Evolutionary conservation across 2,888 invertebrate species (phyloP), one percentile per base, ranked within the genome.

Genomic region (Gastrophysa polygoni): DNA sequence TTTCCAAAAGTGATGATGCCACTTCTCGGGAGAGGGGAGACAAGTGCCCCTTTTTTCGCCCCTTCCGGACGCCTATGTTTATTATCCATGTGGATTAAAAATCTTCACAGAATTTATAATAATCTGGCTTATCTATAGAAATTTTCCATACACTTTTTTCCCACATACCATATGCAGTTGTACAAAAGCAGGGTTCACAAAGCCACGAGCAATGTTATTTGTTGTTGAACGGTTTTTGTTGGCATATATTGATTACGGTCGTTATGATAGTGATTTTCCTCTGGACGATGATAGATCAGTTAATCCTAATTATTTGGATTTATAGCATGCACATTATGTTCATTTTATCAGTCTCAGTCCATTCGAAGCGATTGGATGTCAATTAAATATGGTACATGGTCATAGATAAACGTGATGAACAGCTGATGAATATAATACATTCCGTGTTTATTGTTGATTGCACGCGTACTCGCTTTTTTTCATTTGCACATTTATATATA

Each of bases 161-260:
- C 32, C 4, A 7, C 2, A 2, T 11, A 11, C 11, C 2, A 32
- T n/a, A 10, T 18, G 16, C 32, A 29, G 18, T 38, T 18, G 20
- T 16, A 34, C 20, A 17, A 44, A 29, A 7, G 24, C 52, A 52
- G 20, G 14, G 38, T 38, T 34, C 38, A 52, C 43, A 34, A 52
- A 52, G 52, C 16, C 34, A 38, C 38, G 38, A 21, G 34, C 34
- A 14, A 8, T 32, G 24, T 46, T 57, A 55, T 48, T 29, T 56
- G 47, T 56, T 46, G 32, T 20, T 56, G 38, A 56, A 46, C 28
- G 52, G 57, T 57, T 61, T 59, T 54, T 49, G 38, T 51, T 61
- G 59, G 56, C 59, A 63, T 32, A 51, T 48, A 46, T 52, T 59
- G 56, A 59, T 63, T 63, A 51, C 49, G 52, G 56, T 43, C 17